Evolutionary conservation across 2,888 invertebrate genomes (phyloP).

Genomic region (Agriopis leucophaearia): DNA sequence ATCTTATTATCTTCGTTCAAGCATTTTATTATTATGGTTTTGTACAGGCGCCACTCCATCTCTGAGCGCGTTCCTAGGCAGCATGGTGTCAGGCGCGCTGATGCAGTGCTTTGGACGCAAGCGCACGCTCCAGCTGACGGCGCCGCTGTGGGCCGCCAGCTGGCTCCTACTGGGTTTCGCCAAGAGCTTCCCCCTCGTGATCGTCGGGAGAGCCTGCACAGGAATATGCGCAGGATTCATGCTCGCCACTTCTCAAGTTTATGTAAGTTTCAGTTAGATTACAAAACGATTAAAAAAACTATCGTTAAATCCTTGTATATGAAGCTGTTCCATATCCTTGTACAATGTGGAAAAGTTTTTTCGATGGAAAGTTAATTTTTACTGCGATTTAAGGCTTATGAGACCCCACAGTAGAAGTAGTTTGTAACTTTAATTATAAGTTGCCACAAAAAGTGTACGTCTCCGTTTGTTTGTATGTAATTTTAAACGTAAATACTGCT

Average conservation of each 20-base stretch:
- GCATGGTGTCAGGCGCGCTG: slow-evolving; percentile 81
- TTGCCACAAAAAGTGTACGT: too few relatives aligned
- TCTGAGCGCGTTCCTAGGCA: slow-evolving; percentile 85
- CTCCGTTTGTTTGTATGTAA: too few relatives aligned
- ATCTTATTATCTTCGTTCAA: not conserved
- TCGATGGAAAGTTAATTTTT: too few relatives aligned
- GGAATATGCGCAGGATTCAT: slow-evolving; percentile 88
- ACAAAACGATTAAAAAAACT: not conserved
- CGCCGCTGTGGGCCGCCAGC: slow-evolving; percentile 81
- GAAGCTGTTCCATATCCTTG: too few relatives aligned
- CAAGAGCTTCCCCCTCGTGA: slow-evolving; percentile 73
- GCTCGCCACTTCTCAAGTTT: slow-evolving; percentile 88
- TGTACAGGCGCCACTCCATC: slow-evolving; percentile 84
- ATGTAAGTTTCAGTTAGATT: slow-evolving; percentile 77
- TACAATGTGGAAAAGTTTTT: too few relatives aligned
- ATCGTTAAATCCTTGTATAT: too few relatives aligned
- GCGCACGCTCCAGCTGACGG: slow-evolving; percentile 78
- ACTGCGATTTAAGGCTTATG: too few relatives aligned
- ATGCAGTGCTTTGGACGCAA: slow-evolving; percentile 85
- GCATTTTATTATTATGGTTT: not conserved
- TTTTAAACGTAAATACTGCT: too few relatives aligned
- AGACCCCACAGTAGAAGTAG: too few relatives aligned
- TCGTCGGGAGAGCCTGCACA: slow-evolving; percentile 84
- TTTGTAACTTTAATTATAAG: too few relatives aligned
- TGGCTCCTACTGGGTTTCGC: slow-evolving; percentile 87